phyloP scores from a whole-genome alignment of 2,113 vertebrate genomes.

The Dipodomys spectabilis region DNA sequence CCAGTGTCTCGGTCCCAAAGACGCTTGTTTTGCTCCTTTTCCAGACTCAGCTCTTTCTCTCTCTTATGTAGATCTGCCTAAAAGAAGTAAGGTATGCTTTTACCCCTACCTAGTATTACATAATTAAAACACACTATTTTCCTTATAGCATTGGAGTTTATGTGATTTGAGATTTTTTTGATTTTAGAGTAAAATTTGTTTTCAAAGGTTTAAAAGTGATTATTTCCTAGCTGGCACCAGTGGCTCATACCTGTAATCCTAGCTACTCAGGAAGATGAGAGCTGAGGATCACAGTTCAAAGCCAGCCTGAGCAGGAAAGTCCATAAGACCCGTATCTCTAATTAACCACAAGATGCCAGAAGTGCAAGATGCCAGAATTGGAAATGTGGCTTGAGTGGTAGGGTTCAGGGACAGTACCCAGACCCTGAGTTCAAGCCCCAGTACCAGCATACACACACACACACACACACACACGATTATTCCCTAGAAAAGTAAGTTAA shows the following conservation, averaged over 20 bases:
- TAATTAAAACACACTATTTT: not conserved
- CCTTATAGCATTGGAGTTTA: not conserved
- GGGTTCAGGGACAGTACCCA: too few species aligned
- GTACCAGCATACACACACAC: too few species aligned
- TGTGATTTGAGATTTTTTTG: not conserved
- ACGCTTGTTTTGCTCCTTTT: constrained; percentile 83
- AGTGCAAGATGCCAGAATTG: too few species aligned
- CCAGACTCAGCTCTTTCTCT: constrained; percentile 82
- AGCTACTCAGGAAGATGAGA: too few species aligned
- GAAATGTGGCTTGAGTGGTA: too few species aligned
- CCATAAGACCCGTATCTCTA: too few species aligned
- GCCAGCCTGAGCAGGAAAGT: too few species aligned
- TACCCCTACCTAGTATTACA: not conserved
- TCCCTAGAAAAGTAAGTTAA: constrained; percentile 11
- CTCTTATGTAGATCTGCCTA: constrained; percentile 81
- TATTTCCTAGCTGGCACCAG: not conserved
- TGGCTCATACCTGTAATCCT: too few species aligned
- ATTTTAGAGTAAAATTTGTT: constrained; percentile 5
- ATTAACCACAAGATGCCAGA: too few species aligned
- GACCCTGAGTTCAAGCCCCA: too few species aligned
- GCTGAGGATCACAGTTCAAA: too few species aligned
- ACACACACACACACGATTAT: not conserved
- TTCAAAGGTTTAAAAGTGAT: constrained; percentile 7
- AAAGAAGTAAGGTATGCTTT: not conserved
- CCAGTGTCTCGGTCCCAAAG: constrained; percentile 81